These are phyloP conservation scores for Bombus terrestris DNA, from an alignment of 1,140 invertebrate genomes.

Conservation along the genomic window DNA sequence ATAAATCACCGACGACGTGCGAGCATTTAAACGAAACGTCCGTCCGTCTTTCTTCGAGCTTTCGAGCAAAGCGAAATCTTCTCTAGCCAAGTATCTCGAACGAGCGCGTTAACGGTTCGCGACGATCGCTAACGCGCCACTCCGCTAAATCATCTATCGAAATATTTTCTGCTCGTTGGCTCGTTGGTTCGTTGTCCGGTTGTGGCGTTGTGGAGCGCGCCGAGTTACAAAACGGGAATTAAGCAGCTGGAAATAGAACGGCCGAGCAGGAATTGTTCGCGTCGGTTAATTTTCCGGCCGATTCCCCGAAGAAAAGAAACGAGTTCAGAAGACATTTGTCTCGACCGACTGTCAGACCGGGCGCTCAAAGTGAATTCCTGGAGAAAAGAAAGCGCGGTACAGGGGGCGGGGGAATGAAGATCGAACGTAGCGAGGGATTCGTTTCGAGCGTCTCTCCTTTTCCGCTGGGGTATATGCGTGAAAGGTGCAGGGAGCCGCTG, in stretches of 20 bases:
- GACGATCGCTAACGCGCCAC: neutral
- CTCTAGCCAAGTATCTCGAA: neutral
- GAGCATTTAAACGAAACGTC: conserved; percentile 75
- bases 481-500: conserved; percentile 54
- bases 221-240: too few species aligned
- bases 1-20: conserved; percentile 74
- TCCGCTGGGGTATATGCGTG: conserved; percentile 26
- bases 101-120: conserved; percentile 1
- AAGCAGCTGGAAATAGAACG: too few species aligned
- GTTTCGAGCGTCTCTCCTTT: conserved; percentile 42
- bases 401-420: conserved; percentile 14
- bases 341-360: conserved; percentile 53
- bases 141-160: neutral
- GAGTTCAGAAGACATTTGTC: conserved; percentile 57
- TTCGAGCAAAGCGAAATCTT: conserved; percentile 64
- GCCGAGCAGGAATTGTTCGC: neutral
- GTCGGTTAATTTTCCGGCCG: conserved; percentile 37
- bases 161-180: neutral
- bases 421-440: conserved; percentile 52
- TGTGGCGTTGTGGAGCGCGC: too few species aligned
- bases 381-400: conserved; percentile 55
- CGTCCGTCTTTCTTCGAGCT: conserved; percentile 46
- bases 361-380: conserved; percentile 63
- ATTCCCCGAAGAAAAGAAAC: conserved; percentile 47
- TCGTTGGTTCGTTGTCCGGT: too few species aligned